Conservation (phyloP, 2,888 invertebrate species). For the Tenthredo amoena region DNA sequence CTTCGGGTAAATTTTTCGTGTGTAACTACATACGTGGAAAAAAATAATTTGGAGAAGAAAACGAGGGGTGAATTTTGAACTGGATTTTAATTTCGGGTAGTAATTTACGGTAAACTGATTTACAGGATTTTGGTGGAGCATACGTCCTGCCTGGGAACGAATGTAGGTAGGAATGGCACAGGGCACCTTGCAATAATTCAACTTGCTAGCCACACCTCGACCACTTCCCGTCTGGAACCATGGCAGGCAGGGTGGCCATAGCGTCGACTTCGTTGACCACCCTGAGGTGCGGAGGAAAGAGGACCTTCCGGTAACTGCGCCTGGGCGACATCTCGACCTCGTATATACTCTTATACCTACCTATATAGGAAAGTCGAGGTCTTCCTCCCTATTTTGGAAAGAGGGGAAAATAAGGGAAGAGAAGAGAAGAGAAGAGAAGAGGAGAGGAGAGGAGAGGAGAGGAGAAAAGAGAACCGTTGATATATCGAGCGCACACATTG, state of each 20-base stretch:
- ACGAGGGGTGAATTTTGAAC: background rate
- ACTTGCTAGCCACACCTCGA: slow-evolving; percentile 76
- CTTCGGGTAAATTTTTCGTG: too few species aligned
- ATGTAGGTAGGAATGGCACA: slow-evolving; percentile 56
- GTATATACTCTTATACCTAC: slow-evolving; percentile 48
- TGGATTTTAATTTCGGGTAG: background rate
- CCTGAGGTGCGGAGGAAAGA: slow-evolving; percentile 56
- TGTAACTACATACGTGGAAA: background rate
- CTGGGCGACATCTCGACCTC: slow-evolving; percentile 67
- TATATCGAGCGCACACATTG: slow-evolving; percentile 82
- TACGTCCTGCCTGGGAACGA: slow-evolving; percentile 73
- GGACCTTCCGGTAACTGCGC: slow-evolving; percentile 73
- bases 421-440: slow-evolving; percentile 58
- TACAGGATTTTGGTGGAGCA: slow-evolving; percentile 71
- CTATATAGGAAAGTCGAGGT: slow-evolving; percentile 14
- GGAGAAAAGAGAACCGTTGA: slow-evolving; percentile 75
- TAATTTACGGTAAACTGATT: slow-evolving; percentile 68
- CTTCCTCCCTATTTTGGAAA: slow-evolving; percentile 23
- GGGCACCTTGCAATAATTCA: slow-evolving; percentile 75
- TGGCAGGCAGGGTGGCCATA: slow-evolving; percentile 55
- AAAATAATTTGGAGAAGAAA: background rate
- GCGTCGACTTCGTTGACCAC: background rate
- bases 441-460: slow-evolving; percentile 58
- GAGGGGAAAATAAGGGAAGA: slow-evolving; percentile 43
- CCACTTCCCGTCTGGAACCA: slow-evolving; percentile 74